These are phyloP conservation scores for Miichthys miiuy DNA, from an alignment of 2,797 vertebrate genomes.

Conservation along the genomic window DNA sequence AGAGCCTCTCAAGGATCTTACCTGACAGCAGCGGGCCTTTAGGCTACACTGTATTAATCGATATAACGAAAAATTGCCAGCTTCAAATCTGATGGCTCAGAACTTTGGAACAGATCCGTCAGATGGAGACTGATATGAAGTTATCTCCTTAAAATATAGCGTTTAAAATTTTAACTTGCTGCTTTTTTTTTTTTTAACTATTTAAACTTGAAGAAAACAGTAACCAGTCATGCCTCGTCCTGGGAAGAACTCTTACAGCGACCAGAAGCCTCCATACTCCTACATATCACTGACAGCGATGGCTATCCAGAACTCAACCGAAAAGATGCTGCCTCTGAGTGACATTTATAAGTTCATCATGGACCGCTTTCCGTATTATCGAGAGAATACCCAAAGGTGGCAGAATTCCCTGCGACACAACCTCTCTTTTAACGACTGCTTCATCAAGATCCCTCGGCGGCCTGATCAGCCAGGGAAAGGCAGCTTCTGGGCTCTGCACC, in stretches of 20 bases:
- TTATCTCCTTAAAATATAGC: constrained; percentile 14
- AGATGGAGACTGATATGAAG: constrained; percentile 68
- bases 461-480: constrained; percentile 95
- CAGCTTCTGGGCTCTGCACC: constrained; percentile 96
- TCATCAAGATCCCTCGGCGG: constrained; percentile 94
- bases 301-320: constrained; percentile 94
- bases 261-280: constrained; percentile 95
- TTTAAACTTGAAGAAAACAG: constrained; percentile 40
- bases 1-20: constrained; percentile 45
- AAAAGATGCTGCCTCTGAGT: constrained; percentile 95
- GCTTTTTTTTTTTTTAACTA: constrained; percentile 26
- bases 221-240: constrained; percentile 91
- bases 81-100: constrained; percentile 59
- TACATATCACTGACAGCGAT: constrained; percentile 96
- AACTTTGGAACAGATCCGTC: constrained; percentile 62
- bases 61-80: neutral
- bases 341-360: constrained; percentile 98
- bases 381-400: constrained; percentile 96
- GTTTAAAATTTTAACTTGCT: neutral
- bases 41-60: neutral
- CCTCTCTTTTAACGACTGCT: constrained; percentile 96
- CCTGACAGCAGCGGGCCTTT: constrained; percentile 44
- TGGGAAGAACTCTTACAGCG: constrained; percentile 97
- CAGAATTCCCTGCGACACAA: constrained; percentile 96
- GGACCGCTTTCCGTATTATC: constrained; percentile 95